These are phyloP conservation scores for Eulemur macaco DNA, from an alignment of 2,113 vertebrate species.

Conservation along the genomic window DNA sequence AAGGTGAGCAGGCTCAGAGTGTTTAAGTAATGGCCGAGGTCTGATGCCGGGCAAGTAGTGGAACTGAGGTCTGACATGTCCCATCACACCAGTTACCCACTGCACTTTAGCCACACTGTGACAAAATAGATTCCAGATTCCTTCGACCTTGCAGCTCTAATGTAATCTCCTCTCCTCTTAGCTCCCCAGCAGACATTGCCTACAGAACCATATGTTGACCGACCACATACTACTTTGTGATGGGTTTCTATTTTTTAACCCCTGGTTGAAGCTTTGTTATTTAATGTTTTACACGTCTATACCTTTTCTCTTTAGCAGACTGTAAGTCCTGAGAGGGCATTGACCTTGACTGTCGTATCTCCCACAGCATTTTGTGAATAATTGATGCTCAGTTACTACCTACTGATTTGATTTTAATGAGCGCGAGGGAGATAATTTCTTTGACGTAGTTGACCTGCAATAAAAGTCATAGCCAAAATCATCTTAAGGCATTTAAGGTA, in stretches of 20 bases:
- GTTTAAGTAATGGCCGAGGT: not conserved
- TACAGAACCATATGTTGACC: not conserved
- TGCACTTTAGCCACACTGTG: not conserved
- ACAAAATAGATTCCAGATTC: not conserved
- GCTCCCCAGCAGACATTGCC: not conserved
- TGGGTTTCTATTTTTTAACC: not conserved
- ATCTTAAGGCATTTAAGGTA: not conserved
- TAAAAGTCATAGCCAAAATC: not conserved
- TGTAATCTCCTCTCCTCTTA: not conserved
- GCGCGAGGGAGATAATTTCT: not conserved
- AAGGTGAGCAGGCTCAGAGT: not conserved
- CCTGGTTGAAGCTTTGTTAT: not conserved
- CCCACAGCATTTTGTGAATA: not conserved
- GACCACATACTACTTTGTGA: not conserved
- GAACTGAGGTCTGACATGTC: not conserved
- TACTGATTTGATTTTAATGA: constrained; percentile 13
- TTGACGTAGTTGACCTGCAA: not conserved
- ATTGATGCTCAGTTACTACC: not conserved
- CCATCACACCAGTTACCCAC: not conserved
- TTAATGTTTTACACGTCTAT: not conserved
- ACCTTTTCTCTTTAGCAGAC: not conserved
- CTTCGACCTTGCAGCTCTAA: not conserved
- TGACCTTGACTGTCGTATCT: not conserved
- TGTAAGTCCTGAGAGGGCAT: not conserved
- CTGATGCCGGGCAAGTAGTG: not conserved